These are phyloP conservation scores for Megaustenia siamemsis DNA, from an alignment of 2,888 invertebrate species.

Conservation along the genomic window DNA sequence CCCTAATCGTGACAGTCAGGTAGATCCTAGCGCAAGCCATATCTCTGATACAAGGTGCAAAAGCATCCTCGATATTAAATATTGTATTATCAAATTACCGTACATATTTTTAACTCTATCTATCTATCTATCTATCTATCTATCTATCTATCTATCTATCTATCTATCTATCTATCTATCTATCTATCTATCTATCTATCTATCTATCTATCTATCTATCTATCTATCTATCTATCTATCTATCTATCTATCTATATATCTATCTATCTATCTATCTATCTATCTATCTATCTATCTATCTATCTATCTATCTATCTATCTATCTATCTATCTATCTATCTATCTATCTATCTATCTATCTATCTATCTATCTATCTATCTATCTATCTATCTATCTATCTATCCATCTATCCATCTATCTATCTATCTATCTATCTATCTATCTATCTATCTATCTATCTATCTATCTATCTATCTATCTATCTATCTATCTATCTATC, in stretches of 20 bases:
- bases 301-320: slow-evolving; percentile 9
- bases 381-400: no score
- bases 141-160: not conserved
- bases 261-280: not conserved
- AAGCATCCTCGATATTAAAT: no score
- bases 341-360: not conserved
- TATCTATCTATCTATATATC: not conserved
- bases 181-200: not conserved
- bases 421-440: no score
- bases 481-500: slow-evolving; percentile 18
- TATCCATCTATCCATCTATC: no score
- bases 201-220: not conserved
- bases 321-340: slow-evolving; percentile 11
- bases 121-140: not conserved
- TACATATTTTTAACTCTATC: not conserved
- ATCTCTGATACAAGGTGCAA: no score
- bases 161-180: not conserved
- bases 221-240: not conserved
- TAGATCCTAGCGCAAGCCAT: no score
- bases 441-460: not conserved
- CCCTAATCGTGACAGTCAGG: no score
- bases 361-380: not conserved
- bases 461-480: slow-evolving; percentile 2
- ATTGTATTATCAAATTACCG: no score
- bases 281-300: not conserved